A percentile compares a stretch with the other conserved stretches of the same genome.
Evolutionary conservation across 1,140 invertebrate species (phyloP).

Genomic region (Magallana angulata): DNA sequence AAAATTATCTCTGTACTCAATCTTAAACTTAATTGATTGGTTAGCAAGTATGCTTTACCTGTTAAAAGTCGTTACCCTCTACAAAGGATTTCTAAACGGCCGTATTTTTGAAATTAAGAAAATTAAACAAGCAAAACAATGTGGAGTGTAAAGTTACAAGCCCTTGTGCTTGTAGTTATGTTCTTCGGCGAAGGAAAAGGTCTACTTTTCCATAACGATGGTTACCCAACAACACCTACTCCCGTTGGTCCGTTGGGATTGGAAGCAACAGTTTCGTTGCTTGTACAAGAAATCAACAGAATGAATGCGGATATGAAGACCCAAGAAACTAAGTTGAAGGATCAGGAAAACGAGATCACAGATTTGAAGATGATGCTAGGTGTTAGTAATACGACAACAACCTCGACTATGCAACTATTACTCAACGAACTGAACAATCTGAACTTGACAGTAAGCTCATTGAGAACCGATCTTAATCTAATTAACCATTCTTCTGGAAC

Average conservation of each 20-base stretch:
- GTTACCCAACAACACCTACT: not conserved
- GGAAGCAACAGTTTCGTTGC: not conserved
- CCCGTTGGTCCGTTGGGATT: not conserved
- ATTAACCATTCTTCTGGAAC: not conserved
- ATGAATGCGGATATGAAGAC: not conserved
- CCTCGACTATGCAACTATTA: not conserved
- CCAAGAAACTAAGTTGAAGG: not conserved
- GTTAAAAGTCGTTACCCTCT: no score
- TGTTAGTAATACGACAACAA: not conserved
- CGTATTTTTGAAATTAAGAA: no score
- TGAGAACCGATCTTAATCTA: not conserved
- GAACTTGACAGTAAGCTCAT: not conserved
- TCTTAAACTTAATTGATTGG: no score
- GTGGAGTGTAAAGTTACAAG: no score
- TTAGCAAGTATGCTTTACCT: no score
- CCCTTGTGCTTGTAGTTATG: no score
- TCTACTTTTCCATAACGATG: conserved; percentile 10
- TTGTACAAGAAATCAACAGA: not conserved
- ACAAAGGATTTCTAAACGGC: no score
- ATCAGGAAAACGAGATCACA: not conserved
- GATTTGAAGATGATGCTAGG: not conserved
- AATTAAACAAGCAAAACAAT: no score
- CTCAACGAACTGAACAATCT: not conserved
- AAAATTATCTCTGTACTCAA: no score
- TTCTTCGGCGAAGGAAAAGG: not conserved